Conservation (phyloP, 2,888 invertebrate genomes). For the Rhodophaea formosa region DNA sequence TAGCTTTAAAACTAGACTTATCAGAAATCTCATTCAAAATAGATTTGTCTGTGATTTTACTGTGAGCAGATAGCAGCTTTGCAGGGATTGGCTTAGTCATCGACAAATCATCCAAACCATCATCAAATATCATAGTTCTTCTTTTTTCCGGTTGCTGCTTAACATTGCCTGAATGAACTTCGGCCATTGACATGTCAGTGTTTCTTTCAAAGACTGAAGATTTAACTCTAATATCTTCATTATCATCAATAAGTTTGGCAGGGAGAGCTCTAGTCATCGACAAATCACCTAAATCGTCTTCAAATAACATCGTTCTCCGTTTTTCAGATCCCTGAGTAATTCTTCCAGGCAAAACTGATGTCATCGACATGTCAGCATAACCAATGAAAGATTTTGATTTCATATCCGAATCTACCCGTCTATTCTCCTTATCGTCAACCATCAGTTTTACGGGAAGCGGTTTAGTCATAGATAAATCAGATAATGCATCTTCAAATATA, state of each 20-base stretch:
- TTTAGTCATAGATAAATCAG: slow-evolving; percentile 37
- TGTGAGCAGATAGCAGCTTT: slow-evolving; percentile 8
- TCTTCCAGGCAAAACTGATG: neutral
- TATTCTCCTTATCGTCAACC: slow-evolving; percentile 3
- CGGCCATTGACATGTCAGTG: slow-evolving; percentile 24
- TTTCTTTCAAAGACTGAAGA: slow-evolving; percentile 16
- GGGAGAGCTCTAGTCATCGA: slow-evolving; percentile 43
- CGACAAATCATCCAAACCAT: slow-evolving; percentile 24
- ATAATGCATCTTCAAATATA: slow-evolving; percentile 32
- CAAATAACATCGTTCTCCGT: slow-evolving; percentile 30
- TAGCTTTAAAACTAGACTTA: neutral
- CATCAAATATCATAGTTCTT: slow-evolving; percentile 35
- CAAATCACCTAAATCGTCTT: slow-evolving; percentile 35
- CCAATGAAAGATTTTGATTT: slow-evolving; percentile 6
- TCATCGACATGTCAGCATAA: neutral
- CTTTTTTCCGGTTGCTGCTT: slow-evolving; percentile 8
- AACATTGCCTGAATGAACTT: slow-evolving; percentile 13
- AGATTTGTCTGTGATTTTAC: neutral
- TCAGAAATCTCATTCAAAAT: neutral
- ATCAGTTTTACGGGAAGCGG: slow-evolving; percentile 24
- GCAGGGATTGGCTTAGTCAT: slow-evolving; percentile 15
- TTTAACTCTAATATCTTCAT: neutral
- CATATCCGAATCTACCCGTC: neutral
- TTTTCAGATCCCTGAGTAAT: slow-evolving; percentile 14
- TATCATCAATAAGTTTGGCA: slow-evolving; percentile 20